Conservation (phyloP, 2,797 vertebrate species). For the Limosa lapponica region DNA sequence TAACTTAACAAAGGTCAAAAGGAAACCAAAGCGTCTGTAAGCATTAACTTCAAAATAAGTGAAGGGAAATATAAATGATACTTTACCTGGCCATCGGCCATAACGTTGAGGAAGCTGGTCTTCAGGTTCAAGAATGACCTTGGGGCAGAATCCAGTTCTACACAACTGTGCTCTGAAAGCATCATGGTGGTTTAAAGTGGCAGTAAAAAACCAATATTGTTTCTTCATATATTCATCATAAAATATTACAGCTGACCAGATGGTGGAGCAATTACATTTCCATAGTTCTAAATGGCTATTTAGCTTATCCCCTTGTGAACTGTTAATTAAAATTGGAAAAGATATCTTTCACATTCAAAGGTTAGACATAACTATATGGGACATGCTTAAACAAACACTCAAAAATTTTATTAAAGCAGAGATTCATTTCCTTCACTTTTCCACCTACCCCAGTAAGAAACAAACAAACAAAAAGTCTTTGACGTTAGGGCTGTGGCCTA, state of each 20-base stretch:
- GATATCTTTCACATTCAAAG: conserved; percentile 35
- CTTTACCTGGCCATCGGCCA: background rate
- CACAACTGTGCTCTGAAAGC: background rate
- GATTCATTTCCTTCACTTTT: conserved; percentile 17
- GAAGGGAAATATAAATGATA: background rate
- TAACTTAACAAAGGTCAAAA: conserved; percentile 1
- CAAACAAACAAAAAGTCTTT: conserved; percentile 26
- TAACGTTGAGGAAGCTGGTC: background rate
- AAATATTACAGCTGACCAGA: conserved; percentile 82
- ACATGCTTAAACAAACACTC: background rate
- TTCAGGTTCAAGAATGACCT: background rate
- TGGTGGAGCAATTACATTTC: conserved; percentile 85
- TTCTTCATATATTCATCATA: conserved; percentile 66
- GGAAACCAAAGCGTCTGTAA: background rate
- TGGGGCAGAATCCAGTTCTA: background rate
- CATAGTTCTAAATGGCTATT: conserved; percentile 74
- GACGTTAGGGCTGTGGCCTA: background rate
- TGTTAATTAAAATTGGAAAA: conserved; percentile 67
- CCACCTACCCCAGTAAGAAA: background rate
- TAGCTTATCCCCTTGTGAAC: conserved; percentile 64
- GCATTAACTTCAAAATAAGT: background rate
- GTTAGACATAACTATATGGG: conserved; percentile 7
- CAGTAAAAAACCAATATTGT: background rate
- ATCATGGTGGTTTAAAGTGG: background rate
- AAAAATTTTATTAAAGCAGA: background rate